phyloP scores from a whole-genome alignment of 2,888 invertebrate species.

The Sycophila texana region DNA sequence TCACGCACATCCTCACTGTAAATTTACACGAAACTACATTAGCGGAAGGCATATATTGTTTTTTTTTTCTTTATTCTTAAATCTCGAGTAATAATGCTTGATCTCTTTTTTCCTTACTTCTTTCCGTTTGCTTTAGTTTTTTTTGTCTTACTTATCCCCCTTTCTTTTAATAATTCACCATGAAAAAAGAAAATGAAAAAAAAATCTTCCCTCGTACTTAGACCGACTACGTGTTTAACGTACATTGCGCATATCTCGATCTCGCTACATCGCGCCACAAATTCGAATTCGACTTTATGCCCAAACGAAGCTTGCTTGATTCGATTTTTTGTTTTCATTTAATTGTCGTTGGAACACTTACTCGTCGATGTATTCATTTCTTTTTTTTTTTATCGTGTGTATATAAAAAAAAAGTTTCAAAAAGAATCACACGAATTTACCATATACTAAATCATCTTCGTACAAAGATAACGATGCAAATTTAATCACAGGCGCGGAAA shows the following conservation, averaged over 20 bases:
- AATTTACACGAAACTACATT: constrained; percentile 52
- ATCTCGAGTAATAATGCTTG: constrained; percentile 36
- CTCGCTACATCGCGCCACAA: constrained; percentile 25
- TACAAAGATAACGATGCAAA: no score
- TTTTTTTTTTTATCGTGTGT: no score
- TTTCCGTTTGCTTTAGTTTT: neutral
- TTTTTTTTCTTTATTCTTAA: constrained; percentile 39
- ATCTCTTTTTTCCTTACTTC: neutral
- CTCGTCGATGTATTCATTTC: no score
- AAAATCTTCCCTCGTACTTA: neutral
- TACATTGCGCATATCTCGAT: constrained; percentile 1
- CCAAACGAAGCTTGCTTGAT: no score
- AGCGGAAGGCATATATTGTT: constrained; percentile 57
- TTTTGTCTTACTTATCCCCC: neutral
- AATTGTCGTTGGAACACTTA: no score
- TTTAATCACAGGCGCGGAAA: constrained; percentile 9
- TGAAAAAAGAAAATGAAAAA: neutral
- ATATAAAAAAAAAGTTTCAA: no score
- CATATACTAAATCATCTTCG: no score
- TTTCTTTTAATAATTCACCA: neutral
- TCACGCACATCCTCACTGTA: constrained; percentile 35
- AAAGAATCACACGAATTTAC: no score
- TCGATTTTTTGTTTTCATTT: no score
- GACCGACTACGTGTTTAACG: constrained; percentile 2
- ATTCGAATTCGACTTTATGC: constrained; percentile 16